Evolutionary conservation across 92 coral and sea anemone species (phyloP).

Genomic region (Phymanthus crucifer): DNA sequence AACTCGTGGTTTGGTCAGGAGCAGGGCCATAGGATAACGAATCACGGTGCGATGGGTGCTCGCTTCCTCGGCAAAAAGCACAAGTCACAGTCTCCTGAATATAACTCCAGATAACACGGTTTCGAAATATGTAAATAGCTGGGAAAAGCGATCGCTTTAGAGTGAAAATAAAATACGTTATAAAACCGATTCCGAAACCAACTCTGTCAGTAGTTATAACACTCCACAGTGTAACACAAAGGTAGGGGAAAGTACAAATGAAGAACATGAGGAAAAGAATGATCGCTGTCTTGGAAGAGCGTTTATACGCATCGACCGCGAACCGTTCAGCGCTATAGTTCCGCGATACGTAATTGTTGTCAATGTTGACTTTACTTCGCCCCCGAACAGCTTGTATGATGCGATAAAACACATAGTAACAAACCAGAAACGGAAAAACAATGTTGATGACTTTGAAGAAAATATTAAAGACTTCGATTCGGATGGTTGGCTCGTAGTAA

Average conservation of each 20-base stretch:
- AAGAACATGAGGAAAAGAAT: slow-evolving; percentile 71
- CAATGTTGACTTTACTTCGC: slow-evolving; percentile 70
- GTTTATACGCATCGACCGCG: slow-evolving; percentile 83
- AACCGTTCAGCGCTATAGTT: slow-evolving; percentile 85
- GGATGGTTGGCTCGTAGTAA: slow-evolving; percentile 61
- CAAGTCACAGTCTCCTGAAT: slow-evolving; percentile 69
- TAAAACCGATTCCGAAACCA: slow-evolving; percentile 55
- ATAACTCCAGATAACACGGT: slow-evolving; percentile 68
- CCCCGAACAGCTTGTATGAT: slow-evolving; percentile 69
- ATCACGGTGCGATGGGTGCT: slow-evolving; percentile 28
- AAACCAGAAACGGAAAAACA: slow-evolving; percentile 53
- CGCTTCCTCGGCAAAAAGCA: slow-evolving; percentile 35
- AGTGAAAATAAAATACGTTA: slow-evolving; percentile 60
- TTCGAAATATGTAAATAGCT: slow-evolving; percentile 79
- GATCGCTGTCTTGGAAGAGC: slow-evolving; percentile 84
- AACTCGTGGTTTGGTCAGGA: slow-evolving; percentile 39
- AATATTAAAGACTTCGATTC: slow-evolving; percentile 36
- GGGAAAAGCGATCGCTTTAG: slow-evolving; percentile 80
- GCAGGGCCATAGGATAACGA: slow-evolving; percentile 34
- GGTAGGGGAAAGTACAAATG: slow-evolving; percentile 66
- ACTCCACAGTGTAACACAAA: slow-evolving; percentile 43
- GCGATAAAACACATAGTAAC: slow-evolving; percentile 72
- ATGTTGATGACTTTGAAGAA: slow-evolving; percentile 48
- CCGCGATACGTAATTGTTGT: slow-evolving; percentile 76
- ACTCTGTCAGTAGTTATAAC: slow-evolving; percentile 42